Base-by-base conservation (phyloP, 2,888 invertebrate species). In the Ennomos erosarius region DNA sequence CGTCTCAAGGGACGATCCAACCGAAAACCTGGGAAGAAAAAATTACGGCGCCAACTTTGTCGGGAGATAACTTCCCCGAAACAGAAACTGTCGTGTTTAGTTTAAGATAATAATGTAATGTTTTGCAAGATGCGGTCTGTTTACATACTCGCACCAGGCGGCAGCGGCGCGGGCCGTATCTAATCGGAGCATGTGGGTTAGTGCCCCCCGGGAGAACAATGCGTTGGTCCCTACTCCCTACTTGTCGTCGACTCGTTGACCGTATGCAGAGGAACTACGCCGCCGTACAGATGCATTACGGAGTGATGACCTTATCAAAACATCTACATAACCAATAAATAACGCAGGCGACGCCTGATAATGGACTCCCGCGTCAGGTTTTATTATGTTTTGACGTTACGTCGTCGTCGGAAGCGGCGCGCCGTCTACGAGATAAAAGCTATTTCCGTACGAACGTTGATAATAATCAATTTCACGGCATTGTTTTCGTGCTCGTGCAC, bases 131-230 rank as follows among this genome's bases (percentile, higher is more conserved):
- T 70, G 72, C 72, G 71, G 69, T 71, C 11, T 9, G 67, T 83
- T 80, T 83, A 82, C 83, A 80, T 75, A 69, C 73, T 74, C 67
- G 73, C 70, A 64, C 68, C 70, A 68, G 65, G 69, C 69, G 65
- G 64, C 72, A 71, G 71, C 73, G 74, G 76, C 78, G 77, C 78
- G 78, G 73, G 71, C 75, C 82, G 74, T 90, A 88, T 90, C 90
- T 90, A 89, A 90, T 90, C 90, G 85, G 75, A 80, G 76, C 87
- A 87, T 79, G 79, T 90, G 89, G 90, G 90, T 89, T 85, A 90
- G 77, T 91, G 91, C 90, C 91, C 91, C 91, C 90, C 75, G 83
- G 84, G 88, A 82, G 88, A 85, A 89, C 91, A 88, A 90, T 90
- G 91, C 91, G 90, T 90, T 90, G 91, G 91, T 90, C 90, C 85